These are phyloP conservation scores for Deroptyus accipitrinus DNA, from an alignment of 2,113 vertebrate genomes.

Conservation along the genomic window DNA sequence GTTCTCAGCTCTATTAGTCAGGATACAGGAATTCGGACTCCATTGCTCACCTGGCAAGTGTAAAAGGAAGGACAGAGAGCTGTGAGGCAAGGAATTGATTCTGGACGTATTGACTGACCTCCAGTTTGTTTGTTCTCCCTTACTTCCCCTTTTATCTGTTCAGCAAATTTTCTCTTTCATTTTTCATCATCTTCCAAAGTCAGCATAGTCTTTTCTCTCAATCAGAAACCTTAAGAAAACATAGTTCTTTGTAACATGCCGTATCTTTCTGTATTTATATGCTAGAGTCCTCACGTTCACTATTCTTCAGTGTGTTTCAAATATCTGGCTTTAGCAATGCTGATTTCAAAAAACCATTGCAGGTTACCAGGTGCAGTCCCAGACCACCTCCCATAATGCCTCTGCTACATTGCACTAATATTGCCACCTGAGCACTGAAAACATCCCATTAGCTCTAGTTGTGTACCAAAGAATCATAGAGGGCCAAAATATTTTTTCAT, in stretches of 20 bases:
- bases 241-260: not conserved
- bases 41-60: not conserved
- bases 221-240: not conserved
- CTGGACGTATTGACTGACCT: not conserved
- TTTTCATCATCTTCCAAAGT: not conserved
- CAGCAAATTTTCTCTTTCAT: not conserved
- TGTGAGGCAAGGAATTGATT: not conserved
- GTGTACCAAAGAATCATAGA: not conserved
- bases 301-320: not conserved
- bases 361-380: not conserved
- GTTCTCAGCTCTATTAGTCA: not conserved
- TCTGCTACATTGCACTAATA: not conserved
- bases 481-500: not conserved
- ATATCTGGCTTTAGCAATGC: not conserved
- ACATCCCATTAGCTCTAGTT: not conserved
- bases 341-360: not conserved
- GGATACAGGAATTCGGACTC: not conserved
- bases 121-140: not conserved
- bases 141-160: not conserved
- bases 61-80: not conserved
- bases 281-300: not conserved
- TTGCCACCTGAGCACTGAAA: not conserved
- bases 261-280: not conserved
- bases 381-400: not conserved
- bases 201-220: not conserved